phyloP scores from a whole-genome alignment of 2,888 invertebrate genomes.

The Sarcophaga subvicina region DNA sequence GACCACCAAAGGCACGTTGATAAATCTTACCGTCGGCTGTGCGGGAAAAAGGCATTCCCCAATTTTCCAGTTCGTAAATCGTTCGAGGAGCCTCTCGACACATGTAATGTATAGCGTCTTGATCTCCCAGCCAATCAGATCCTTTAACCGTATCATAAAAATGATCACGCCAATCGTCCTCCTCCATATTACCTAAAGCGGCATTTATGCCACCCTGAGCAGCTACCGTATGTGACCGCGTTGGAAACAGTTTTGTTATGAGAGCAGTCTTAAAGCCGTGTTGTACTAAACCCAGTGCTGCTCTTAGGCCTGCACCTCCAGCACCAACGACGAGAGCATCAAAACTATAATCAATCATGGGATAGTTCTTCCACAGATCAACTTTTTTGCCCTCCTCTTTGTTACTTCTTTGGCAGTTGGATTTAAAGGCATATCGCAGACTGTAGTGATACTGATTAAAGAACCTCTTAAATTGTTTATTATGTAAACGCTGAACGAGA shows the following conservation, averaged over 20 bases:
- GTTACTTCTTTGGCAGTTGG: not conserved
- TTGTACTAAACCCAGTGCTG: constrained; percentile 96
- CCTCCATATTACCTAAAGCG: constrained; percentile 95
- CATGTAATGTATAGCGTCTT: constrained; percentile 99
- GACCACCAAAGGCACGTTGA: constrained; percentile 99
- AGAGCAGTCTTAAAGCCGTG: constrained; percentile 98
- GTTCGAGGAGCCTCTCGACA: constrained; percentile 93
- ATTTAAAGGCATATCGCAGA: not conserved
- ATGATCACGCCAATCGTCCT: constrained; percentile 96
- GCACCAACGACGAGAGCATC: constrained; percentile 99
- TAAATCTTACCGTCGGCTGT: constrained; percentile 97
- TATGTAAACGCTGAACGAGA: not conserved
- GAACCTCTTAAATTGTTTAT: not conserved
- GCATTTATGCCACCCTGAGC: constrained; percentile 99
- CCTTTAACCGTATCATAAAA: constrained; percentile 99
- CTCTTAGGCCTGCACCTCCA: constrained; percentile 96
- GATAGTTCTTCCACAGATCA: constrained; percentile 86
- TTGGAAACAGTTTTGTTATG: constrained; percentile 97
- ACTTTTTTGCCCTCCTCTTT: not conserved
- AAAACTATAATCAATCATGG: constrained; percentile 96
- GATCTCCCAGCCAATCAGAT: constrained; percentile 98
- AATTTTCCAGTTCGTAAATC: constrained; percentile 94
- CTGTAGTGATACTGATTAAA: not conserved
- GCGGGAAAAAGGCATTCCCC: constrained; percentile 98
- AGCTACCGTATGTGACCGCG: constrained; percentile 98